phyloP scores from a whole-genome alignment of 2,888 invertebrate genomes.

The Aphrophora alni region DNA sequence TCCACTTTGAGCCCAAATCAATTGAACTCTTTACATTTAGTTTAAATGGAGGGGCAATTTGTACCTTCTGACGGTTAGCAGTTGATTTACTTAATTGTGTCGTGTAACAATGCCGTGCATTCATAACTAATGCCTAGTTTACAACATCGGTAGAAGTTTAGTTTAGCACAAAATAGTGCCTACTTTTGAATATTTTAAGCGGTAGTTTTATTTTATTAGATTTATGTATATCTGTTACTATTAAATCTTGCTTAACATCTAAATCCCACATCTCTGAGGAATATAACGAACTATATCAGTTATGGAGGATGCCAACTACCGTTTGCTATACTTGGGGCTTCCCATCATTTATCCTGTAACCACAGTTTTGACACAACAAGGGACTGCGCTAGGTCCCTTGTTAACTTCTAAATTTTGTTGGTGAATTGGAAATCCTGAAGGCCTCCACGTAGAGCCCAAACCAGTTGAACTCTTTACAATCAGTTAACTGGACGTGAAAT shows the following conservation, averaged over 20 bases:
- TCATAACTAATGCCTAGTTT: background rate
- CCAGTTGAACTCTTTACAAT: background rate
- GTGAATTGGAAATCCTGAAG: background rate
- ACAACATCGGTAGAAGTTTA: no score
- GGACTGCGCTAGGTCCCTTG: background rate
- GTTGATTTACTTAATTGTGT: background rate
- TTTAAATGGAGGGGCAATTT: background rate
- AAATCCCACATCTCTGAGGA: no score
- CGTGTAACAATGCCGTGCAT: background rate
- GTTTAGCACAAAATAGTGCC: no score
- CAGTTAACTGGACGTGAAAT: background rate
- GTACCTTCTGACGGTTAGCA: background rate
- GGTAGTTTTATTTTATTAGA: no score
- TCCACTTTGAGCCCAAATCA: background rate
- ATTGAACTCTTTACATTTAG: background rate
- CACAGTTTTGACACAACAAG: no score
- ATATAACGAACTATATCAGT: no score
- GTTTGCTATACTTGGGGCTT: no score
- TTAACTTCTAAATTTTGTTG: background rate
- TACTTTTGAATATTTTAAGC: no score
- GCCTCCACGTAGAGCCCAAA: background rate
- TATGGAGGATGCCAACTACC: no score
- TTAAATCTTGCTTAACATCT: no score
- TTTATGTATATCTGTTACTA: no score
- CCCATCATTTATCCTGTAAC: no score